Evolutionary conservation across 2,888 invertebrate species (phyloP), one percentile per base, ranked within the genome.

Genomic region (Amblyjoppa fuscipennis): DNA sequence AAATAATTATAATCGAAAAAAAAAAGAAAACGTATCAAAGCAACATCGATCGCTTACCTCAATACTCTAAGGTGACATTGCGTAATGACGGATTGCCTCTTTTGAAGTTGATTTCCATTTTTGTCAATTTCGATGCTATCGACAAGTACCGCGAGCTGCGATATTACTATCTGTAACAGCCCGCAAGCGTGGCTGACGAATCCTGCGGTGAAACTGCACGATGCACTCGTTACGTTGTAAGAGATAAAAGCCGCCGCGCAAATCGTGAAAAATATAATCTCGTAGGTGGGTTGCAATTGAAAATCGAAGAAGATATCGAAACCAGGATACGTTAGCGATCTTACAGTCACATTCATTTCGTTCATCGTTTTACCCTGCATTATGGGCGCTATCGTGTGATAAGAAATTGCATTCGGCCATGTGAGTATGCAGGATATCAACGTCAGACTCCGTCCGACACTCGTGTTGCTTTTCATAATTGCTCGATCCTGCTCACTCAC

Each of bases 181-280:
- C 89, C 89, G 53, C 89, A 89, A 5, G 84, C 81, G 71, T 91
- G 91, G 0, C 84, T 87, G 6, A 90, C 90, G 3, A 90, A 89
- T 20, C 86, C 71, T 0, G 89, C 88, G 1, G 90, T 87, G 1
- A 91, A 56, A 64, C 88, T 86, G 73, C 89, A 91, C 0, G 81
- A 82, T 0, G 85, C 88, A 2, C 85, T 82, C 4, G 86, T 87
- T 2, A 90, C 82, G 3, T 85, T 87, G 64, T 85, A 88, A 9
- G 77, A 66, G 25, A 89, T 41, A 5, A 85, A 71, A 0, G 83
- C 87, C 45, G 69, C 84, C 16, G 89, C 20, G 56, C 85, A 88
- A 11, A 88, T 88, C 0, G 83, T 53, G 11, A 45, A 28, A 45
- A 87, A 90, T 1, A 90, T 77, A 20, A 91, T 87, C 61, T 90